These are phyloP conservation scores for Echeneis naucrates DNA, from an alignment of 2,797 vertebrate species.

Conservation along the genomic window DNA sequence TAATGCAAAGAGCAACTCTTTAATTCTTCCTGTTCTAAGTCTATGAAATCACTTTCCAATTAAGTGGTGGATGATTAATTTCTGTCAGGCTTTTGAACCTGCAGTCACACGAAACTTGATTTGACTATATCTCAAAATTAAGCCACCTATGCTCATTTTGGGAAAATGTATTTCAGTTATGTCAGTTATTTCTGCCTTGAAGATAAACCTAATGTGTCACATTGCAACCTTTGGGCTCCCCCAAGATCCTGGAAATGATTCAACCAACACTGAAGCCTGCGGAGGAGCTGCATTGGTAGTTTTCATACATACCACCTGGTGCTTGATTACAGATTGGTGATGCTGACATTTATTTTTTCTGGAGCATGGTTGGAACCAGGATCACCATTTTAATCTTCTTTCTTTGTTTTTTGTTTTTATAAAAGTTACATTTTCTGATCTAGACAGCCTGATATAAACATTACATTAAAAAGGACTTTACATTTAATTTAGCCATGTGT, in stretches of 20 bases:
- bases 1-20: neutral
- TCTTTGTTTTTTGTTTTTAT: slow-evolving; percentile 12
- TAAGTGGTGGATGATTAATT: neutral
- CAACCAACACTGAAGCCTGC: slow-evolving; percentile 10
- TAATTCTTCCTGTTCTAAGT: neutral
- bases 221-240: neutral
- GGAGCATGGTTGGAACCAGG: slow-evolving; percentile 2
- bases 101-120: neutral
- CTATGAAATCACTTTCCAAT: neutral
- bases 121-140: neutral
- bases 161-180: neutral
- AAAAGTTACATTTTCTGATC: slow-evolving; percentile 18
- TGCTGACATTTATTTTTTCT: slow-evolving; percentile 4
- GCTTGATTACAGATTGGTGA: slow-evolving; percentile 8
- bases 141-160: neutral
- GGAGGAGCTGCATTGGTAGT: neutral
- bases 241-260: neutral
- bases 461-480: slow-evolving; percentile 19
- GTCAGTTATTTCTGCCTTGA: too few relatives aligned
- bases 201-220: neutral
- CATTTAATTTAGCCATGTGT: too few relatives aligned
- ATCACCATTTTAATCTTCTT: slow-evolving; percentile 10
- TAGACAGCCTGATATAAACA: slow-evolving; percentile 33
- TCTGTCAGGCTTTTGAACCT: neutral
- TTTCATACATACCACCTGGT: neutral